These are phyloP conservation scores for Lobophora halterata DNA, from an alignment of 2,888 invertebrate genomes.

Conservation along the genomic window DNA sequence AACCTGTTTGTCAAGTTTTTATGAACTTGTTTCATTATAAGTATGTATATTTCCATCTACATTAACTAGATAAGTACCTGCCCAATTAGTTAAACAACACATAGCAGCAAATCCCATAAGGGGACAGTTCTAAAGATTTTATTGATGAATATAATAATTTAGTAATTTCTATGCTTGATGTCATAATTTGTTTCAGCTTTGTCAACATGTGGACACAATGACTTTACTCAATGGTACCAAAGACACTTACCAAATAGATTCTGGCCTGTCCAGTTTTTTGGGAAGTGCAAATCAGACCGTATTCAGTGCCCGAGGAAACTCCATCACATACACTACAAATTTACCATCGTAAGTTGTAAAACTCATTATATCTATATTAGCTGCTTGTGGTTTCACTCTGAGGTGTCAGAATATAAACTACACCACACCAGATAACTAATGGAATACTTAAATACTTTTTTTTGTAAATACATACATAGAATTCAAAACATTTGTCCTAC, in stretches of 20 bases:
- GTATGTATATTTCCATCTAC: not conserved
- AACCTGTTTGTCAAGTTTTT: slow-evolving; percentile 19
- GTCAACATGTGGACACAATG: slow-evolving; percentile 48
- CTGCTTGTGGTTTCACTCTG: no score
- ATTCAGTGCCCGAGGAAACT: slow-evolving; percentile 52
- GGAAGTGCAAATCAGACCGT: slow-evolving; percentile 45
- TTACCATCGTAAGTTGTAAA: slow-evolving; percentile 60
- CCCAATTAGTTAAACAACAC: not conserved
- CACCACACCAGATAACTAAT: no score
- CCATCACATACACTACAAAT: slow-evolving; percentile 56
- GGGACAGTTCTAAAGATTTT: no score
- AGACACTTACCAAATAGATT: slow-evolving; percentile 35
- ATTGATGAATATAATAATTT: no score
- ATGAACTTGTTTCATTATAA: slow-evolving; percentile 7
- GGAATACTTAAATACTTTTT: no score
- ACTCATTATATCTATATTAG: not conserved
- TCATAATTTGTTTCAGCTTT: slow-evolving; percentile 47
- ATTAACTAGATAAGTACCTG: not conserved
- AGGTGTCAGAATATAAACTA: no score
- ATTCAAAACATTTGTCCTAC: no score
- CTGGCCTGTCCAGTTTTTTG: slow-evolving; percentile 48
- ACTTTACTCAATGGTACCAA: slow-evolving; percentile 16
- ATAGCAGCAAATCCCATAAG: no score
- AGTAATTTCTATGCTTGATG: no score
- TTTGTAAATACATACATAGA: no score